phyloP scores from a whole-genome alignment of 2,888 invertebrate species.

The Napeogenes sylphis region DNA sequence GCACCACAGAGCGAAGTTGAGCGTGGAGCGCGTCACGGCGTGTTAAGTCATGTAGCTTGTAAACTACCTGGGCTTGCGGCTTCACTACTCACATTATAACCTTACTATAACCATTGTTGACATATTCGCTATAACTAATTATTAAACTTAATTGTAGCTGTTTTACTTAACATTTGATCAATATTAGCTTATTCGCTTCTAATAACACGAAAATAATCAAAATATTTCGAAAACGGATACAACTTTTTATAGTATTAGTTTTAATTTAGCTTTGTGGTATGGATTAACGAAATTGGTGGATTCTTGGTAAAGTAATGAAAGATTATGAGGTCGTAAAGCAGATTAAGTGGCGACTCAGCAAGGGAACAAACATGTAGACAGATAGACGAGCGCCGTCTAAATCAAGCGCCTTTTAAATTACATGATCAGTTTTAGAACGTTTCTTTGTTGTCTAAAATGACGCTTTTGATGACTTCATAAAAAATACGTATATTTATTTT shows the following conservation, averaged over 20 bases:
- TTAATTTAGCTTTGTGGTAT: no score
- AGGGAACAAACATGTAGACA: constrained; percentile 41
- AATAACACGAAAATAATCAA: no score
- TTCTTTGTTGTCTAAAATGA: constrained; percentile 38
- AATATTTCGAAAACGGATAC: no score
- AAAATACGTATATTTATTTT: no score
- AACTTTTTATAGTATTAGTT: no score
- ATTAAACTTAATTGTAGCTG: neutral
- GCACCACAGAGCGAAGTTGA: constrained; percentile 36
- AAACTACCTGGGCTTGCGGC: constrained; percentile 44
- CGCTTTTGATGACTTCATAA: constrained; percentile 20
- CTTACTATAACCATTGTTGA: neutral
- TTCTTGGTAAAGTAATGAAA: constrained; percentile 13
- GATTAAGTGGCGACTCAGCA: constrained; percentile 38
- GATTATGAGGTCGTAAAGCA: constrained; percentile 20
- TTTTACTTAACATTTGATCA: neutral
- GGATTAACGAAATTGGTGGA: no score
- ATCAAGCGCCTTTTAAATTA: constrained; percentile 43
- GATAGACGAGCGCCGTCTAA: constrained; percentile 34
- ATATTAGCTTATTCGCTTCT: no score
- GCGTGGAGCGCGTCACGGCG: constrained; percentile 52
- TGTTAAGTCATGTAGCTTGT: constrained; percentile 53
- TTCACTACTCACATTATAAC: constrained; percentile 23
- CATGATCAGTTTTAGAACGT: constrained; percentile 37
- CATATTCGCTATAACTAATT: constrained; percentile 4